These are phyloP conservation scores for Chelonia mydas DNA, from an alignment of 2,797 vertebrate genomes.

Conservation along the genomic window DNA sequence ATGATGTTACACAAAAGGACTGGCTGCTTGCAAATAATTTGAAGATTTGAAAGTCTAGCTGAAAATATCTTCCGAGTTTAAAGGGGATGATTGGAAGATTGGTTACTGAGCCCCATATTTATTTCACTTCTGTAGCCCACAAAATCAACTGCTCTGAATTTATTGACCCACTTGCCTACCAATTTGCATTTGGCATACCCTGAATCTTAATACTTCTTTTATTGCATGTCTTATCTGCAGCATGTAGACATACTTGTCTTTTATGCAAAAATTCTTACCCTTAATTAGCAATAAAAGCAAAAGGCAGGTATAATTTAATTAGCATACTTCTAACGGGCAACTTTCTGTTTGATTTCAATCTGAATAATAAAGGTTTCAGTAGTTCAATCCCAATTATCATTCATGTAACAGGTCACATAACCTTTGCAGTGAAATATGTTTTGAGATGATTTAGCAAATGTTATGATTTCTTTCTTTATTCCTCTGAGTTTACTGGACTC, in stretches of 20 bases:
- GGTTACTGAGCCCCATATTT: neutral
- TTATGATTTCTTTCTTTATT: conserved; percentile 84
- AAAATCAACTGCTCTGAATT: conserved; percentile 33
- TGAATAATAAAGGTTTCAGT: conserved; percentile 77
- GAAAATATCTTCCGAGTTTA: conserved; percentile 3
- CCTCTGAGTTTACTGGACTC: conserved; percentile 84
- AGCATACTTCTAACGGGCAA: conserved; percentile 67
- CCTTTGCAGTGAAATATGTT: conserved; percentile 83
- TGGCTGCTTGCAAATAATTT: neutral
- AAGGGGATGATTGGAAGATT: conserved; percentile 5
- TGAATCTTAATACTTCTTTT: conserved; percentile 30
- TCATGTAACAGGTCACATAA: conserved; percentile 78
- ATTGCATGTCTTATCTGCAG: conserved; percentile 55
- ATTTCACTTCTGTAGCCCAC: conserved; percentile 8
- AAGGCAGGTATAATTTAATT: conserved; percentile 76
- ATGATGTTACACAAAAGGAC: neutral
- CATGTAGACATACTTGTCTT: conserved; percentile 47
- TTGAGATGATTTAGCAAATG: conserved; percentile 83
- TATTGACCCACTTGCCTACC: neutral
- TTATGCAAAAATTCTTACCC: conserved; percentile 59
- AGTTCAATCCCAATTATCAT: conserved; percentile 76
- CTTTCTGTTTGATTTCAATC: conserved; percentile 74
- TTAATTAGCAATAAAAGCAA: conserved; percentile 70
- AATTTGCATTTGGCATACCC: conserved; percentile 36
- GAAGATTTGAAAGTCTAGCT: conserved; percentile 37